Evolutionary conservation across 2,888 invertebrate genomes (phyloP).

Genomic region (Drosophila mulleri): DNA sequence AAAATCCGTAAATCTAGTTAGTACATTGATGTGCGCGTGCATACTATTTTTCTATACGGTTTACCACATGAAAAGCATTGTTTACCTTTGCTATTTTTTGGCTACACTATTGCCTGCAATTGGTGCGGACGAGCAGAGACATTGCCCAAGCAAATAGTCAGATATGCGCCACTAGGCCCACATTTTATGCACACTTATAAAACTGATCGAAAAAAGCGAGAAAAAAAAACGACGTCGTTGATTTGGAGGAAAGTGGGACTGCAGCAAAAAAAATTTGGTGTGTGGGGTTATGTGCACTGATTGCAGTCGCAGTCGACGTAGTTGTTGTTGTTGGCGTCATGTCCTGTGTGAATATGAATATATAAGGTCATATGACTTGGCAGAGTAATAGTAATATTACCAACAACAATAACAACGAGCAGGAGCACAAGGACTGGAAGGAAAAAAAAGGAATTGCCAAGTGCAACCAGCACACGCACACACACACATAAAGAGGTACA

Average conservation of each 20-base stretch:
- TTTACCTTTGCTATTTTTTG: slow-evolving; percentile 22
- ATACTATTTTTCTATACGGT: slow-evolving; percentile 10
- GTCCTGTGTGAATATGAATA: neutral
- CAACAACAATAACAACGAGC: neutral
- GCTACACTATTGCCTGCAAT: neutral
- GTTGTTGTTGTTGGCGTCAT: slow-evolving; percentile 3
- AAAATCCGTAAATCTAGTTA: slow-evolving; percentile 31
- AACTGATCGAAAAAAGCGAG: neutral
- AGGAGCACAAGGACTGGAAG: neutral
- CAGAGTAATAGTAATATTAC: neutral
- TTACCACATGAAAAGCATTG: slow-evolving; percentile 28
- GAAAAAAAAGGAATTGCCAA: neutral
- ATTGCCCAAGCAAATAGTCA: neutral
- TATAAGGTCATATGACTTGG: no score
- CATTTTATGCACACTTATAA: slow-evolving; percentile 4
- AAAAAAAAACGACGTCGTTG: neutral
- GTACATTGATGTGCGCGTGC: slow-evolving; percentile 35
- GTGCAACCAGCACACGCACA: neutral
- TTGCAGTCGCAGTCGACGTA: slow-evolving; percentile 19
- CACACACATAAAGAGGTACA: neutral
- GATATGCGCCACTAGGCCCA: neutral
- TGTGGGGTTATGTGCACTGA: slow-evolving; percentile 56
- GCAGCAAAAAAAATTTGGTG: slow-evolving; percentile 36
- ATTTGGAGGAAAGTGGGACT: no score
- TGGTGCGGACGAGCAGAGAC: neutral